phyloP scores from a whole-genome alignment of 2,888 invertebrate species.

The Rhagophthalmus giganteus region DNA sequence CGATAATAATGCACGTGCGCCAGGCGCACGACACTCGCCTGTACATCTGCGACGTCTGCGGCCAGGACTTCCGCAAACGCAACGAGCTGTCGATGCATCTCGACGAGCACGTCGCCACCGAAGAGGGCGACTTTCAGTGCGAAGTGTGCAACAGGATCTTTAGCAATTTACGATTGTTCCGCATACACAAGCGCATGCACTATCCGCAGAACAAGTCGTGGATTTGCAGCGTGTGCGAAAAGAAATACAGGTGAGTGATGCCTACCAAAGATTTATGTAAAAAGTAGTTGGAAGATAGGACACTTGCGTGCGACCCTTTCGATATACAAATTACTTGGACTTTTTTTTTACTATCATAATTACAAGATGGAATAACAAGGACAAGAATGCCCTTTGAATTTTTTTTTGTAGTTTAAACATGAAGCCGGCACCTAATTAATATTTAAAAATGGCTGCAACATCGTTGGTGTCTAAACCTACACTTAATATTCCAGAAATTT shows the following conservation, averaged over 20 bases:
- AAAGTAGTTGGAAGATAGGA: too few relatives aligned
- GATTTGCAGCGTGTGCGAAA: slow-evolving; percentile 68
- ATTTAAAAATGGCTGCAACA: too few relatives aligned
- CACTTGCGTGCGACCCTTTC: too few relatives aligned
- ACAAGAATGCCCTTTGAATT: too few relatives aligned
- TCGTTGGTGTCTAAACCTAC: too few relatives aligned
- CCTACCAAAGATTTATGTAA: too few relatives aligned
- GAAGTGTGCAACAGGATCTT: slow-evolving; percentile 67
- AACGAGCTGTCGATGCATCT: slow-evolving; percentile 67
- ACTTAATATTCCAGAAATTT: too few relatives aligned
- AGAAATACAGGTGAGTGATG: slow-evolving; percentile 54
- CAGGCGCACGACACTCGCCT: slow-evolving; percentile 63
- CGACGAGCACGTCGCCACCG: slow-evolving; percentile 64
- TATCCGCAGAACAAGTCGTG: slow-evolving; percentile 65
- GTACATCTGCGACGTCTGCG: slow-evolving; percentile 74
- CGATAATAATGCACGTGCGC: slow-evolving; percentile 67
- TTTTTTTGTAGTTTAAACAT: too few relatives aligned
- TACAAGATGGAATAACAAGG: too few relatives aligned
- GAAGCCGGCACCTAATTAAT: too few relatives aligned
- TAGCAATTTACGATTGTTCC: slow-evolving; percentile 62
- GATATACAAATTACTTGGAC: too few relatives aligned
- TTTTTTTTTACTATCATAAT: too few relatives aligned
- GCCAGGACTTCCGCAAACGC: slow-evolving; percentile 65
- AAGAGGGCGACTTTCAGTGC: slow-evolving; percentile 67
- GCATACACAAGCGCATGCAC: slow-evolving; percentile 68